Evolutionary conservation across 2,797 vertebrate species (phyloP), one percentile per base, ranked within the genome.

Genomic region (Adelosebastes latens): DNA sequence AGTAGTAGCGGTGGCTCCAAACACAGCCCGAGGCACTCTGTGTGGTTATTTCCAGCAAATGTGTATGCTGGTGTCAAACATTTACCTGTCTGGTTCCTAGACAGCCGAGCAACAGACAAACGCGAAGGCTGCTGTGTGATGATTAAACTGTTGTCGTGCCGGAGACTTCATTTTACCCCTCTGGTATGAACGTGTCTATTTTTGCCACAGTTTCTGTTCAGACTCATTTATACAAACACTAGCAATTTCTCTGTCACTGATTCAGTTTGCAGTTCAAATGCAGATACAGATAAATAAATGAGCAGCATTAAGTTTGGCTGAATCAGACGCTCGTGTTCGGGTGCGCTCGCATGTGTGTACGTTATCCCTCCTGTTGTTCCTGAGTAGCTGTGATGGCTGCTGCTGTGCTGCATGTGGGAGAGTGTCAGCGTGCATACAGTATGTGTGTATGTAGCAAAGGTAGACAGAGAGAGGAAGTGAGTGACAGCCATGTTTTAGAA

Each of bases 401-500:
- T 42, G 2, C 75, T 81, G 34, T 59, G 36, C 72, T 69, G 59
- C 69, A 84, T 79, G 58, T 83, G 78, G 69, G 76, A 78, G 52
- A 75, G 39, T 46, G 70, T 86, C 42, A 69, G 74, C 46, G 58
- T 76, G 70, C 16, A 18, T 42, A 39, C 36, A 39, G 46, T 52
- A 3, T 75, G 72, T 53, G 61, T 76, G 70, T 75, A 46, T 84
- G 63, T 68, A 34, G 62, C 78, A 56, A 72, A 83, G 79, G 71
- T 65, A 81, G 80, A 87, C 62, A 66, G 39, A 76, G 59, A 78
- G 72, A 73, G 42, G 46, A 84, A 79, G 56, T 81, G 85, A 91
- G 58, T 91, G 91, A 89, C 88, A 88, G 86, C 85, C 65, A 92
- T 87, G 86, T 90, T 93, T 90, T 85, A 79, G 83, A 93, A 91